Evolutionary conservation across 2,797 vertebrate genomes (phyloP).

Genomic region (Crocodylus rhombifer): DNA sequence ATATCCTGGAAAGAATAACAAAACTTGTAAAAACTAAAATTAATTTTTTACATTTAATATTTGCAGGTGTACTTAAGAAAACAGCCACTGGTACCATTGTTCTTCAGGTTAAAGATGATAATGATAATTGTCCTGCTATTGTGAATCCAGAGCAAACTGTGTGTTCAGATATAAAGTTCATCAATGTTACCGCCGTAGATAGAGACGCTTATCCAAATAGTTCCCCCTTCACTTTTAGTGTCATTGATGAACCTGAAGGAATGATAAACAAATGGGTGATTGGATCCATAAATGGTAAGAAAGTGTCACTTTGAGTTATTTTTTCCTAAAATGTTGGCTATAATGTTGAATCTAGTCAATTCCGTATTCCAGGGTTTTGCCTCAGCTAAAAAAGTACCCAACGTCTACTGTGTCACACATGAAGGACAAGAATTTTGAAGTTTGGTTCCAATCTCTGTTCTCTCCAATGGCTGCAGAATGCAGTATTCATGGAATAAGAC

Average conservation of each 20-base stretch:
- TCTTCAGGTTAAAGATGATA: conserved; percentile 86
- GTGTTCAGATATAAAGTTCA: conserved; percentile 80
- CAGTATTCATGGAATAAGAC: neutral
- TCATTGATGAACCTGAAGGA: conserved; percentile 81
- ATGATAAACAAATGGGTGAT: conserved; percentile 86
- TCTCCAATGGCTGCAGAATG: neutral
- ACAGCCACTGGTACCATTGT: conserved; percentile 92
- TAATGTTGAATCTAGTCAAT: neutral
- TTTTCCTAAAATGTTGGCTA: neutral
- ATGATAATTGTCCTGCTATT: conserved; percentile 92
- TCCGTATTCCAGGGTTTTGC: neutral
- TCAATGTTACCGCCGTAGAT: conserved; percentile 87
- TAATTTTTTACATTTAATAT: neutral
- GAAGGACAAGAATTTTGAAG: fast-evolving
- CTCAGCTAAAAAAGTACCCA: fast-evolving
- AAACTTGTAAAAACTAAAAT: neutral
- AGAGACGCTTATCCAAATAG: conserved; percentile 84
- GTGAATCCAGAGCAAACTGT: conserved; percentile 73
- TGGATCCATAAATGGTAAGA: conserved; percentile 85
- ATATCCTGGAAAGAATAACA: neutral
- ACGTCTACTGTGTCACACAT: neutral
- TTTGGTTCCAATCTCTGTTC: neutral
- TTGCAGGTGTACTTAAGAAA: conserved; percentile 86
- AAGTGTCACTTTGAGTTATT: neutral
- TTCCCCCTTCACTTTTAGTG: conserved; percentile 86